A percentile compares a stretch with the other conserved stretches of the same genome.
Evolutionary conservation across 2,888 invertebrate species (phyloP).

Genomic region (Chrysomela aeneicollis): DNA sequence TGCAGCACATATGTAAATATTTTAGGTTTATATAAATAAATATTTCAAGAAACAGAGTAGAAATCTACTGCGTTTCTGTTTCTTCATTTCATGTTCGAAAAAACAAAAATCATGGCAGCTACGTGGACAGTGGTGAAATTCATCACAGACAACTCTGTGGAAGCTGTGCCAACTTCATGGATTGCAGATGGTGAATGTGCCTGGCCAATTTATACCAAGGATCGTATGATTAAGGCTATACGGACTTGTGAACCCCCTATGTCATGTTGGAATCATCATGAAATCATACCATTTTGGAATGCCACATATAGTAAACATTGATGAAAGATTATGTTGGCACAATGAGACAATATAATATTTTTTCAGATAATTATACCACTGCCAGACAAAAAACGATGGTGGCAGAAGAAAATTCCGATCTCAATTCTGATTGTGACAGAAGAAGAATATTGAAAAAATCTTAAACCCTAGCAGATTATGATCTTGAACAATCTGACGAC

Average conservation of each 20-base stretch:
- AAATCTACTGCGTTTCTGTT: too few species aligned
- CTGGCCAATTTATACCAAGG: slow-evolving; percentile 13
- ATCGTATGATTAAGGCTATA: slow-evolving; percentile 7
- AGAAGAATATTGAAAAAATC: not conserved
- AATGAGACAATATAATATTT: not conserved
- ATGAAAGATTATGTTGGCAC: not conserved
- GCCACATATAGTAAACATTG: slow-evolving; percentile 7
- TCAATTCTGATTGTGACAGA: slow-evolving; percentile 10
- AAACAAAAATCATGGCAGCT: not conserved
- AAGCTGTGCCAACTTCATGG: slow-evolving; percentile 15
- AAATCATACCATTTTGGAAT: slow-evolving; percentile 15
- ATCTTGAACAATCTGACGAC: not conserved
- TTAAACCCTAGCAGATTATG: not conserved
- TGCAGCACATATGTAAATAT: not conserved
- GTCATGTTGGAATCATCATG: slow-evolving; percentile 13
- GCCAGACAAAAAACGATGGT: slow-evolving; percentile 10
- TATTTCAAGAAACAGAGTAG: too few species aligned
- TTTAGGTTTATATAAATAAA: not conserved
- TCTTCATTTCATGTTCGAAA: too few species aligned
- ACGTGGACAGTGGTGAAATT: slow-evolving; percentile 15
- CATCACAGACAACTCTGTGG: slow-evolving; percentile 12
- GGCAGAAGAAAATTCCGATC: slow-evolving; percentile 17
- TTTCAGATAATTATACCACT: slow-evolving; percentile 15
- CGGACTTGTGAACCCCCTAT: slow-evolving; percentile 5
- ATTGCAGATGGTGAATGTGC: slow-evolving; percentile 16